Evolutionary conservation across 2,113 vertebrate species (phyloP).

Genomic region (Centropus bengalensis): DNA sequence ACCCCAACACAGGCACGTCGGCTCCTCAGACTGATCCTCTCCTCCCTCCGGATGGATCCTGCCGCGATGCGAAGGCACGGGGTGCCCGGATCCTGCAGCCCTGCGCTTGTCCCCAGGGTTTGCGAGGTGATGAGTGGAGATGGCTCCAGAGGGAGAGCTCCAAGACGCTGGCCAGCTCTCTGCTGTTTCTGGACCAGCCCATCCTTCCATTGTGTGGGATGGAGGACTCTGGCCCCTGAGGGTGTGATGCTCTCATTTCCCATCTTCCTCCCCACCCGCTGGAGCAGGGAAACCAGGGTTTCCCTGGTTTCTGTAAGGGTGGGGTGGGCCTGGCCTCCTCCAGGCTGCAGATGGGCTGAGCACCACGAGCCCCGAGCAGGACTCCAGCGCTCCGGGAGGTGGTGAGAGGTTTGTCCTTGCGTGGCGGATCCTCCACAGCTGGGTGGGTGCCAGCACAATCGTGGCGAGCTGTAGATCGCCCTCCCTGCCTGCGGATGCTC

Average conservation of each 20-base stretch:
- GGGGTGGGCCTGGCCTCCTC: not conserved
- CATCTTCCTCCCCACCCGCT: not conserved
- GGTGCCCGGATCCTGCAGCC: fast-evolving
- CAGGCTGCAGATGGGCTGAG: not conserved
- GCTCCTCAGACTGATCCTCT: not conserved
- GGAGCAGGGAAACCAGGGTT: not conserved
- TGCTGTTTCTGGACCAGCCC: not conserved
- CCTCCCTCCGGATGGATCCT: not conserved
- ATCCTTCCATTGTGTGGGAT: not conserved
- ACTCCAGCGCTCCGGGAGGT: not conserved
- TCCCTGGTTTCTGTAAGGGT: not conserved
- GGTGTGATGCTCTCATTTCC: not conserved
- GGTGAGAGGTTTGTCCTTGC: not conserved
- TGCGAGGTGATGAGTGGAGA: not conserved
- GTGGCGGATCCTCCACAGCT: not conserved
- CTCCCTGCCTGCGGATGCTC: not conserved
- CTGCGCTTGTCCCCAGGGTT: fast-evolving
- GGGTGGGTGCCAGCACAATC: fast-evolving
- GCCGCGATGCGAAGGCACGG: fast-evolving
- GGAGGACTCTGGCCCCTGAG: not conserved
- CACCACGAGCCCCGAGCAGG: not conserved
- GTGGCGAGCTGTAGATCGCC: fast-evolving
- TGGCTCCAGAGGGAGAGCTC: not conserved
- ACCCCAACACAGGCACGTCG: not conserved
- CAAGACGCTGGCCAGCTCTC: not conserved